phyloP scores from a whole-genome alignment of 2,797 vertebrate species.

The Squalus acanthias region DNA sequence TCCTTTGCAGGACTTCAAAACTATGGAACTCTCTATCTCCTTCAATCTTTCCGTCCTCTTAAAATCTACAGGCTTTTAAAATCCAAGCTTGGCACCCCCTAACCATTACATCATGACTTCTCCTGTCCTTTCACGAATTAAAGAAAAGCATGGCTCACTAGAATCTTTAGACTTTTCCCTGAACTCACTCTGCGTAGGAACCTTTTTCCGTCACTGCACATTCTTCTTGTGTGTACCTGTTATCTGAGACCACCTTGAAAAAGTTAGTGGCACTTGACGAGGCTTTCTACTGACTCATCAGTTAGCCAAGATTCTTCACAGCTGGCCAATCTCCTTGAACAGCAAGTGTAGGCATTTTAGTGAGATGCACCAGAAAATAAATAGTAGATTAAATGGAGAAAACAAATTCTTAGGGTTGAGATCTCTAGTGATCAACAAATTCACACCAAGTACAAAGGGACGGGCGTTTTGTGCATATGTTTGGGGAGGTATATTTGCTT shows the following conservation, averaged over 20 bases:
- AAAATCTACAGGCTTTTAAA: background rate
- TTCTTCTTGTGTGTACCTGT: background rate
- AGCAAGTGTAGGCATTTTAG: background rate
- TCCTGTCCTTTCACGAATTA: background rate
- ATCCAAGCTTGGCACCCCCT: background rate
- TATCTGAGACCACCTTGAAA: background rate
- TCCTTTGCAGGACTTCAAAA: background rate
- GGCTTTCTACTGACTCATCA: background rate
- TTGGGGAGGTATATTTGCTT: background rate
- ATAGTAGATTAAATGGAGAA: background rate
- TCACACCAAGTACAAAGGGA: background rate
- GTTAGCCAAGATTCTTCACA: background rate
- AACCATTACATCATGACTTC: background rate
- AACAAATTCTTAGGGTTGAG: background rate
- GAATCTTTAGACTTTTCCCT: background rate
- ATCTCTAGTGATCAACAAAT: background rate
- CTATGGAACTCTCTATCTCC: background rate
- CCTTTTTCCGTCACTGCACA: background rate
- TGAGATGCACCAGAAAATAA: background rate
- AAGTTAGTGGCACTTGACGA: background rate
- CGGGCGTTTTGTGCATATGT: background rate
- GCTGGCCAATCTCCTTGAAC: background rate
- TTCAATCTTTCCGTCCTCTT: too few relatives aligned
- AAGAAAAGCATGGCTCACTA: background rate
- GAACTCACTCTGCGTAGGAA: background rate